A percentile compares a stretch with the other conserved stretches of the same genome.
Evolutionary conservation across 2,888 invertebrate species (phyloP).

Genomic region (Stenchaetothrips biformis): DNA sequence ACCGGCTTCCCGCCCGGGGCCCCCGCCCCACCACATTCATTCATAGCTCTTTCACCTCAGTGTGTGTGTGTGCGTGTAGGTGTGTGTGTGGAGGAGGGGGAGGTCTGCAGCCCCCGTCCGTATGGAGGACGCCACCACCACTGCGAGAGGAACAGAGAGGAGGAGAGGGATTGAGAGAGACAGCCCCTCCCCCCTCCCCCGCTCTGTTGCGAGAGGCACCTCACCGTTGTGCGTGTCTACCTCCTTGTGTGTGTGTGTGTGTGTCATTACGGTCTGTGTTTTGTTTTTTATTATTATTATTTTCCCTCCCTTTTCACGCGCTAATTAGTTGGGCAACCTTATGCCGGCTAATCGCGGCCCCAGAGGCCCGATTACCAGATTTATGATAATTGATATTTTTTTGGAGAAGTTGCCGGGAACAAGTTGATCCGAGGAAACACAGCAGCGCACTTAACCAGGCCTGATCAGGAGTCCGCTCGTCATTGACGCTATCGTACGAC

Average conservation of each 20-base stretch:
- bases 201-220: not conserved
- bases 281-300: not conserved
- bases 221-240: not conserved
- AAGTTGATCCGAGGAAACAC: too few relatives aligned
- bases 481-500: too few relatives aligned
- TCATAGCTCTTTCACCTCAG: conserved; percentile 13
- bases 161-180: not conserved
- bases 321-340: not conserved
- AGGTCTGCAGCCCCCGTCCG: not conserved
- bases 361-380: too few relatives aligned
- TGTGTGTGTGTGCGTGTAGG: not conserved
- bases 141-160: not conserved
- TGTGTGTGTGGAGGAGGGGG: not conserved
- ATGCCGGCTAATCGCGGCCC: too few relatives aligned
- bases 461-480: too few relatives aligned
- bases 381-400: too few relatives aligned
- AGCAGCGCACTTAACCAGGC: too few relatives aligned
- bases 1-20: not conserved
- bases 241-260: conserved; percentile 7
- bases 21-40: not conserved
- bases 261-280: conserved; percentile 18
- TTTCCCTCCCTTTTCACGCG: not conserved
- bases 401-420: too few relatives aligned
- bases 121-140: not conserved
- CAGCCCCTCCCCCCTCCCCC: not conserved